Evolutionary conservation across 23 tunicate species (phyloP).

Genomic region (Styela plicata): DNA sequence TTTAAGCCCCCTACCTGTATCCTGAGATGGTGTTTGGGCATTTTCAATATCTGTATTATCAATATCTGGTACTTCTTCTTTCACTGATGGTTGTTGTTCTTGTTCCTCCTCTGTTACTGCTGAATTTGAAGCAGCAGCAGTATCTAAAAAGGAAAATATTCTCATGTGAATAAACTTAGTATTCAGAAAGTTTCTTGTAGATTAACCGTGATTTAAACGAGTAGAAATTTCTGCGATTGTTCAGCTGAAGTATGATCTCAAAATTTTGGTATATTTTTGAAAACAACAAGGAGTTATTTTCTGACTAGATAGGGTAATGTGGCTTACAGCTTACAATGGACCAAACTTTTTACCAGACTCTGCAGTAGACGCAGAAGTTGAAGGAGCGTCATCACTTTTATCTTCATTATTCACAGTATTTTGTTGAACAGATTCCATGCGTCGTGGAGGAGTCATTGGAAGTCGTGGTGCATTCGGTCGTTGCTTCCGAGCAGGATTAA

Average conservation of each 20-base stretch:
- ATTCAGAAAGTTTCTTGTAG: too few relatives aligned
- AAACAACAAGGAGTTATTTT: too few relatives aligned
- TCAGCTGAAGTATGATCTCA: too few relatives aligned
- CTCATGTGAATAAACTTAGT: too few relatives aligned
- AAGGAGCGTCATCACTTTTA: neutral
- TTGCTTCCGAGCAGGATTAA: slow-evolving; percentile 76
- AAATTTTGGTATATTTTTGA: too few relatives aligned
- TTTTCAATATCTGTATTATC: neutral
- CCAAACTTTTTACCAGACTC: neutral
- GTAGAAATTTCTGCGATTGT: too few relatives aligned
- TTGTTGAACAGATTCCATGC: neutral
- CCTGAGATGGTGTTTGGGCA: neutral
- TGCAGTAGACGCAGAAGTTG: neutral
- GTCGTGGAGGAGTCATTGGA: slow-evolving; percentile 30
- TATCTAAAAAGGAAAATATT: too few relatives aligned
- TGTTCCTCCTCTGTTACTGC: neutral
- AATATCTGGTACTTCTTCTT: neutral
- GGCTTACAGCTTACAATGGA: too few relatives aligned
- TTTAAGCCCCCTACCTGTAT: neutral
- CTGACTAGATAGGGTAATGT: too few relatives aligned
- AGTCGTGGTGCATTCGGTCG: slow-evolving; percentile 75
- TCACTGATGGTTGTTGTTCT: neutral
- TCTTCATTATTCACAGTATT: neutral
- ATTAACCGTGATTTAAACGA: too few relatives aligned
- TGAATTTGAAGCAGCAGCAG: neutral